Evolutionary conservation across 2,113 vertebrate species (phyloP).

Genomic region (Antigone vipio): DNA sequence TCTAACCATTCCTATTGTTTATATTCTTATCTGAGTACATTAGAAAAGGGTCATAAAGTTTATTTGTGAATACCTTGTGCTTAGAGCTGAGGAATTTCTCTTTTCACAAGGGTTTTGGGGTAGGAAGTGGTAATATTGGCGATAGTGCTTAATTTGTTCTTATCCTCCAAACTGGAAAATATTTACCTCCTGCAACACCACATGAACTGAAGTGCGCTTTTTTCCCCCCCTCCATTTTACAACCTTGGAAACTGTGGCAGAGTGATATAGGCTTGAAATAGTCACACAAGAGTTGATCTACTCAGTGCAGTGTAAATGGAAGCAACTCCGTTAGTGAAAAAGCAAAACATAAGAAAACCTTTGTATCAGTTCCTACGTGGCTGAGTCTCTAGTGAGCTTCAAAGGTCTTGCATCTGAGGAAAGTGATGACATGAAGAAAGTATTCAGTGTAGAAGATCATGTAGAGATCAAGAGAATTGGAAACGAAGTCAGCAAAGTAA

Average conservation of each 20-base stretch:
- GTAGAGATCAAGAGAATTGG: conserved; percentile 52
- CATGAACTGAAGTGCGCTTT: neutral
- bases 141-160: neutral
- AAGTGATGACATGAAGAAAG: conserved; percentile 2
- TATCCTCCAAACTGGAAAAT: neutral
- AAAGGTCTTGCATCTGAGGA: conserved; percentile 11
- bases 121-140: neutral
- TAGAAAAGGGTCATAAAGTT: neutral
- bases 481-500: conserved; percentile 15
- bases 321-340: neutral
- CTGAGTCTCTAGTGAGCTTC: conserved; percentile 4
- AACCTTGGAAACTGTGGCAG: neutral
- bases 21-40: neutral
- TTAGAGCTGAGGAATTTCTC: neutral
- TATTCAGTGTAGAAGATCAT: neutral
- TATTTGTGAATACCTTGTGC: neutral
- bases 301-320: neutral
- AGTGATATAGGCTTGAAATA: neutral
- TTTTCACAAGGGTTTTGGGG: neutral
- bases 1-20: neutral
- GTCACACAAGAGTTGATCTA: neutral
- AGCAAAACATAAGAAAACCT: neutral
- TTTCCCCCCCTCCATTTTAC: neutral
- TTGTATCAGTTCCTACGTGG: neutral
- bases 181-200: neutral